phyloP scores from a whole-genome alignment of 2,797 vertebrate genomes.

The Epinephelus awoara region DNA sequence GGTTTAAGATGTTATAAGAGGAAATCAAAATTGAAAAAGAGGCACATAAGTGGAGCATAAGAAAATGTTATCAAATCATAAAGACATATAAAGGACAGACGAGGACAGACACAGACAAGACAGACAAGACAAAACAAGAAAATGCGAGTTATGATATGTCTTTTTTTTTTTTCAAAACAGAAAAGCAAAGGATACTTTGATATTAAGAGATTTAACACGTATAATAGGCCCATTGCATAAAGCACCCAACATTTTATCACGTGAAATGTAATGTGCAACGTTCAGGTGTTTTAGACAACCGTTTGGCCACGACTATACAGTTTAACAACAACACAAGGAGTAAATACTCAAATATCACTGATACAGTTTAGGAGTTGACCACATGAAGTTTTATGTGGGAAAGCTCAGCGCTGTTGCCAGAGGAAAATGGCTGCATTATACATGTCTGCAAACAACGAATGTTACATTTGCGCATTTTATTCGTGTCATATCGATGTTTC shows the following conservation, averaged over 20 bases:
- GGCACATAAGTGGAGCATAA: conserved; percentile 55
- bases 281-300: conserved; percentile 83
- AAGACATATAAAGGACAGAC: conserved; percentile 76
- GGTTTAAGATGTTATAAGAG: conserved; percentile 51
- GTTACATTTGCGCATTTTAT: too few species aligned
- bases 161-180: conserved; percentile 71
- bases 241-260: conserved; percentile 70
- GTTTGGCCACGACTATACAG: conserved; percentile 56
- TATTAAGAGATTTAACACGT: conserved; percentile 55
- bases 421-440: background rate
- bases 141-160: conserved; percentile 88
- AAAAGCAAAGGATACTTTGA: conserved; percentile 67
- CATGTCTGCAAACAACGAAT: too few species aligned
- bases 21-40: conserved; percentile 32
- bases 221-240: conserved; percentile 79
- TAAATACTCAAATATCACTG: conserved; percentile 51
- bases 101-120: conserved; percentile 80
- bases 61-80: conserved; percentile 70
- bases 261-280: conserved; percentile 1
- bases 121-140: conserved; percentile 89
- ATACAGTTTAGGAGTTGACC: conserved; percentile 55
- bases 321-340: conserved; percentile 55
- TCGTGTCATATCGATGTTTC: too few species aligned
- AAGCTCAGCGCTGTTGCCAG: background rate
- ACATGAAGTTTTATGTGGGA: conserved; percentile 67